phyloP scores from a whole-genome alignment of 2,888 invertebrate genomes.

The Arenicola marina region DNA sequence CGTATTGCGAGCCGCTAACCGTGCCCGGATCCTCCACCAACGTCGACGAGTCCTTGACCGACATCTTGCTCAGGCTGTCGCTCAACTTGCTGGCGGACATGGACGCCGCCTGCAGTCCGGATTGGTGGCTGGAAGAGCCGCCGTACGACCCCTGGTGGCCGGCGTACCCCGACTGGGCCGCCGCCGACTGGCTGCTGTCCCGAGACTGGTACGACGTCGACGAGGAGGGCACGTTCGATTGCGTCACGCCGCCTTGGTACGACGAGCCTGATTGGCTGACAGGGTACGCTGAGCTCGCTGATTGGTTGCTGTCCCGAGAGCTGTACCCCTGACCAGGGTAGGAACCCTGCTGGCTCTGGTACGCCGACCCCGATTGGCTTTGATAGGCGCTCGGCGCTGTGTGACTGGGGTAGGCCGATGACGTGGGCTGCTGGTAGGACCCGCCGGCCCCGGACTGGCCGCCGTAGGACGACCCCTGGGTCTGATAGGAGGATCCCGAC shows the following conservation, averaged over 20 bases:
- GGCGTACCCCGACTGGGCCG: conserved; percentile 31
- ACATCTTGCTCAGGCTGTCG: conserved; percentile 53
- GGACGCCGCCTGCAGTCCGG: conserved; percentile 35
- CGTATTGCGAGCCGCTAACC: background rate
- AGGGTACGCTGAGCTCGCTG: background rate
- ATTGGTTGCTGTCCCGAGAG: background rate
- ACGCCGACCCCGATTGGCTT: too few species aligned
- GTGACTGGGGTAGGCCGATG: too few species aligned
- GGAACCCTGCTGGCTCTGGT: conserved; percentile 1
- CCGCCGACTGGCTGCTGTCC: conserved; percentile 38
- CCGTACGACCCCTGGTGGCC: conserved; percentile 41
- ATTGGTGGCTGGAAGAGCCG: conserved; percentile 7
- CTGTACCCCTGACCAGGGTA: background rate
- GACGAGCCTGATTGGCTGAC: conserved; percentile 22
- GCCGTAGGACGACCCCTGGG: too few species aligned
- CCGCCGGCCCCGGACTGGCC: too few species aligned
- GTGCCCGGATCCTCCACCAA: background rate
- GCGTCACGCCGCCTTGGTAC: conserved; percentile 20
- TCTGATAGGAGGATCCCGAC: too few species aligned
- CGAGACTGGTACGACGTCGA: conserved; percentile 9
- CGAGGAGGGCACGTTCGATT: conserved; percentile 14
- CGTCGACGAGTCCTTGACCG: conserved; percentile 44
- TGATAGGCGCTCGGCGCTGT: too few species aligned
- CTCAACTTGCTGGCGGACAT: conserved; percentile 47
- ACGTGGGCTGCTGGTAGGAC: too few species aligned